These are phyloP conservation scores for Phalanger gymnotis DNA, from an alignment of 2,797 vertebrate species.

Conservation along the genomic window DNA sequence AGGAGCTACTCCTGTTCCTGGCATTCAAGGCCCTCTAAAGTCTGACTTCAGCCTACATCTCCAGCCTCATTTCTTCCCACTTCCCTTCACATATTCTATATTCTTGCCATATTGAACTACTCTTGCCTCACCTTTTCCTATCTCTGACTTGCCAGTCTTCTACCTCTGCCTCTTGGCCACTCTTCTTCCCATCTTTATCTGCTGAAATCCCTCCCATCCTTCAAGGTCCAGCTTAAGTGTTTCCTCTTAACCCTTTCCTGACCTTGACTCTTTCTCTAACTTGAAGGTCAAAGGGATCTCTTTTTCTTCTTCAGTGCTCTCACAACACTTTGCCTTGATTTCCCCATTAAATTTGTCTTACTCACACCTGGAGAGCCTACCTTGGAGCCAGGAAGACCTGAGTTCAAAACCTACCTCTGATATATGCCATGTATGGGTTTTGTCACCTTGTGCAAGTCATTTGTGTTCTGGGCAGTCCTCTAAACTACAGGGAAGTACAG, in stretches of 20 bases:
- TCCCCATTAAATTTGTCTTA: not conserved
- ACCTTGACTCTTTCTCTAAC: not conserved
- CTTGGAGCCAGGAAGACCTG: not conserved
- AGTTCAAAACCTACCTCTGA: not conserved
- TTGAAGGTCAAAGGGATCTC: not conserved
- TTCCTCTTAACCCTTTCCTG: not conserved
- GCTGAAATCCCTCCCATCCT: not conserved
- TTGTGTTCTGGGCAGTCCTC: not conserved
- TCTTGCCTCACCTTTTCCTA: not conserved
- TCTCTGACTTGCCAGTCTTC: not conserved
- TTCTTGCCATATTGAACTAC: not conserved
- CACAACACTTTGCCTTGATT: not conserved
- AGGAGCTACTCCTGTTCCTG: too few relatives aligned
- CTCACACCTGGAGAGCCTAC: not conserved
- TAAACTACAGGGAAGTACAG: not conserved
- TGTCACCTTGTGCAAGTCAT: not conserved
- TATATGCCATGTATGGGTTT: not conserved
- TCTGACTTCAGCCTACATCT: too few relatives aligned
- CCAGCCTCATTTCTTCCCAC: not conserved
- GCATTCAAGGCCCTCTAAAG: too few relatives aligned
- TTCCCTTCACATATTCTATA: not conserved
- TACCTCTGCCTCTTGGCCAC: not conserved
- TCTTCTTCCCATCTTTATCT: not conserved
- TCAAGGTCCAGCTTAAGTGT: not conserved
- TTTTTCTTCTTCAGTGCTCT: not conserved